Evolutionary conservation across 2,797 vertebrate species (phyloP).

Genomic region (Gorsachius magnificus): DNA sequence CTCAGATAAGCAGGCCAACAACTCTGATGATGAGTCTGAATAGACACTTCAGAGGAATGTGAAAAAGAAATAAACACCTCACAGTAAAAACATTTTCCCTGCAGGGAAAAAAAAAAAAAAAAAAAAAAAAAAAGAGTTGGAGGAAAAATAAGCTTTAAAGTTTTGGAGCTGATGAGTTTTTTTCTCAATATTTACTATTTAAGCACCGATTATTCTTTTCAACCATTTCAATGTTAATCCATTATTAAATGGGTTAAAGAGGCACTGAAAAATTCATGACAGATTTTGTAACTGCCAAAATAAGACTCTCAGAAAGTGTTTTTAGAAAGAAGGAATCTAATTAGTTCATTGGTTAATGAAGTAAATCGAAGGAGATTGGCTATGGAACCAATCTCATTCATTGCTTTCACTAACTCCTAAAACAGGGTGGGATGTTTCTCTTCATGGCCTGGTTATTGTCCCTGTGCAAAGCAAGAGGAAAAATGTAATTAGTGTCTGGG

Average conservation of each 20-base stretch:
- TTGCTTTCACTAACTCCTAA: conserved; percentile 6
- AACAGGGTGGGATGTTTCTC: background rate
- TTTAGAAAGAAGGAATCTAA: conserved; percentile 49
- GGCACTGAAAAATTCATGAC: background rate
- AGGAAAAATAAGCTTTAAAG: background rate
- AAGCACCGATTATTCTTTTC: background rate
- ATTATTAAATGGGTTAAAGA: conserved; percentile 17
- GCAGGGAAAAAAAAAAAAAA: background rate
- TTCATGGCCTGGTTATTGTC: background rate
- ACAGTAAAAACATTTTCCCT: background rate
- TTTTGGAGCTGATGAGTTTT: background rate
- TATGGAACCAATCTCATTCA: conserved; percentile 10
- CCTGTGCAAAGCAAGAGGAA: background rate
- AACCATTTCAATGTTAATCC: background rate
- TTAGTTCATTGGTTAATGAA: conserved; percentile 66
- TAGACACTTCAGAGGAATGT: background rate
- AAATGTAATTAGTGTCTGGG: background rate
- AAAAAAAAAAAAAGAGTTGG: background rate
- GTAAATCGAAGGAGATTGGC: conserved; percentile 44
- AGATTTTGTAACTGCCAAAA: conserved; percentile 7
- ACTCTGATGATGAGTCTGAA: background rate
- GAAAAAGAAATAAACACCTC: background rate
- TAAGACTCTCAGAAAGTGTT: conserved; percentile 11
- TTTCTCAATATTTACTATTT: background rate
- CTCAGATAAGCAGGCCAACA: background rate